Percentiles rank a stretch among this genome's conserved stretches.
Evolutionary conservation across 2,797 vertebrate genomes (phyloP).

Genomic region (Sebastiscus tertius): DNA sequence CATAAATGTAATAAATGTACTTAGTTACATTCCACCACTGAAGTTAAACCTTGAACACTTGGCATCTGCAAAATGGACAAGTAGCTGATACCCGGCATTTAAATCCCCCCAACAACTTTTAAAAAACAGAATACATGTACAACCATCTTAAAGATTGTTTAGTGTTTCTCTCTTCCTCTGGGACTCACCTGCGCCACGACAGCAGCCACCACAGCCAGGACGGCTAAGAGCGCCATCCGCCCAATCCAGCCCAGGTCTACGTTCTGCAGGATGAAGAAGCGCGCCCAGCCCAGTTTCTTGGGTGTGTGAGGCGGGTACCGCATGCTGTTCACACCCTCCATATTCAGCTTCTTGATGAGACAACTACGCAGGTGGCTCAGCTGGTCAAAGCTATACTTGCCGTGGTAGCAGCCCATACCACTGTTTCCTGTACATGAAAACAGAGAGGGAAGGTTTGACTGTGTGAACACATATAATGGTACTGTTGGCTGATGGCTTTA

Average conservation of each 20-base stretch:
- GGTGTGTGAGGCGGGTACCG: conserved; percentile 87
- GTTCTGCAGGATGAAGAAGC: conserved; percentile 81
- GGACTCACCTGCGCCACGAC: conserved; percentile 73
- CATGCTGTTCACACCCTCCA: conserved; percentile 84
- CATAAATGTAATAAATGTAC: background rate
- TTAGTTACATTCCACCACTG: too few species aligned
- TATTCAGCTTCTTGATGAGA: conserved; percentile 87
- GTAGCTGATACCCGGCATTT: background rate
- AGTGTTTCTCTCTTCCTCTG: background rate
- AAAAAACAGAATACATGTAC: background rate
- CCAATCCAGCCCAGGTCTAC: conserved; percentile 71
- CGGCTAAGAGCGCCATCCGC: conserved; percentile 63
- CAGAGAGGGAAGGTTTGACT: background rate
- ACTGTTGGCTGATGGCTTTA: background rate
- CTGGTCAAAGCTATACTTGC: conserved; percentile 88
- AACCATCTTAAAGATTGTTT: background rate
- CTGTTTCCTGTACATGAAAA: conserved; percentile 85
- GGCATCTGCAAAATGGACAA: too few species aligned
- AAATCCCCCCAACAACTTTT: background rate
- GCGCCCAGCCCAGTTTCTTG: conserved; percentile 81
- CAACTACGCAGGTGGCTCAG: conserved; percentile 90
- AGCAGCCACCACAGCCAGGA: conserved; percentile 69
- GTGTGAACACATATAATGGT: background rate
- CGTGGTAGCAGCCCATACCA: conserved; percentile 92
- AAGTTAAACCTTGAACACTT: too few species aligned